Evolutionary conservation across 1,140 invertebrate species (phyloP), one percentile per base, ranked within the genome.

Genomic region (Ostrea denselamellosa): DNA sequence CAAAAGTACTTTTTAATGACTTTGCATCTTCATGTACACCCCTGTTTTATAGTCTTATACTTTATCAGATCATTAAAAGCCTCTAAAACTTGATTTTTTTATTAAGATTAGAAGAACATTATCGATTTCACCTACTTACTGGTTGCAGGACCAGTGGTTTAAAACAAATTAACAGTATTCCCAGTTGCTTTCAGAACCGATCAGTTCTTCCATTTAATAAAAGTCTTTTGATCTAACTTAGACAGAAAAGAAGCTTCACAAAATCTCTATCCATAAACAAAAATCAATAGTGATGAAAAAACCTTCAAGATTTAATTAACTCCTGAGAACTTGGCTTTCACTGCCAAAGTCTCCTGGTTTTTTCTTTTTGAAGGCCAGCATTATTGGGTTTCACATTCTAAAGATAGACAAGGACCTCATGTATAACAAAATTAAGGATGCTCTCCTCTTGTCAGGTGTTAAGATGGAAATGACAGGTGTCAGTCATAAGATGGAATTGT

Each of bases 221-320:
- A 77, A 25, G 25, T 77, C 68, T 77, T 77, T 77, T 77, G 68
- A 77, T 77, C 68, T 77, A 25, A 77, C 68, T 28, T 77, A 28
- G 68, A 77, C 68, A 77, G 68, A 77, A 77, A 28, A 77, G 68
- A 77, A 77, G 68, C 68, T 77, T 10, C 68, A 77, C 68, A 77
- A 77, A 77, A 77, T 77, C 68, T 77, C 68, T 25, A 77, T 77
- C 68, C 25, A 28, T 77, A 77, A 77, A 77, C 68, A 77, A 34
- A 77, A 77, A 77, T 77, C 68, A 25, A 77, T 77, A 77, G 28
- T 34, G 68, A 77, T 77, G 68, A 77, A 77, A 77, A 77, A 77
- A 77, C 22, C 68, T 77, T 77, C 68, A 77, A 77, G 68, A 77
- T 77, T 77, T 77, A 77, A 77, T 77, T 77, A 77, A 77, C 68